These are phyloP conservation scores for Chauna torquata DNA, from an alignment of 2,113 vertebrate species.

Conservation along the genomic window DNA sequence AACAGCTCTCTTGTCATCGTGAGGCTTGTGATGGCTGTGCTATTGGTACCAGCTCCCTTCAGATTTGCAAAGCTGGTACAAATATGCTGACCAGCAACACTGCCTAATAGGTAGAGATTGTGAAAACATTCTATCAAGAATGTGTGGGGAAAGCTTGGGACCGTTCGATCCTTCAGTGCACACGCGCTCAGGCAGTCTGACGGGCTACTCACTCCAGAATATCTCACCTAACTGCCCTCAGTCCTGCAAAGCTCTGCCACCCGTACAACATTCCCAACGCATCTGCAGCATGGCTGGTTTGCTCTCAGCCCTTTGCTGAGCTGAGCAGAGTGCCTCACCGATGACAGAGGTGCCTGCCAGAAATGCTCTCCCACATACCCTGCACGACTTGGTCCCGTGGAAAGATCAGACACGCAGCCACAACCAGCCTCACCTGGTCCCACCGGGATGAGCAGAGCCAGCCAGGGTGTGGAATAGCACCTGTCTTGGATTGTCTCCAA, in stretches of 20 bases:
- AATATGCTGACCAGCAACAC: not conserved
- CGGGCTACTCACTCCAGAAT: not conserved
- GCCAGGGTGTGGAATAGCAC: not conserved
- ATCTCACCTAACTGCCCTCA: not conserved
- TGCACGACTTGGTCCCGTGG: not conserved
- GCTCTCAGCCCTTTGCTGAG: not conserved
- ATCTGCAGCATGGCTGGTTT: not conserved
- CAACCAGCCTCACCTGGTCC: accelerated
- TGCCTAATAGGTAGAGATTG: not conserved
- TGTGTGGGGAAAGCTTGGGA: not conserved
- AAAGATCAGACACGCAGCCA: not conserved
- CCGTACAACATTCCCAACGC: not conserved
- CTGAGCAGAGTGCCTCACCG: not conserved
- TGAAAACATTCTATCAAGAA: not conserved
- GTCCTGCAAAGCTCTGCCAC: not conserved
- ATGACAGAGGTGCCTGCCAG: not conserved
- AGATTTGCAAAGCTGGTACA: not conserved
- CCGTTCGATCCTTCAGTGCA: not conserved
- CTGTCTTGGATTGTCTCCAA: not conserved
- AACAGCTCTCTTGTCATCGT: not conserved
- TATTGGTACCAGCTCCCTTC: accelerated
- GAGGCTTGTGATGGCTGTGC: not conserved
- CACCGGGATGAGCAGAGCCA: not conserved
- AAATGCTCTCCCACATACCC: not conserved
- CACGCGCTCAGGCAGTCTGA: not conserved